Base-by-base conservation (phyloP, 2,797 vertebrate species). In the Myioborus melanocephalus region DNA sequence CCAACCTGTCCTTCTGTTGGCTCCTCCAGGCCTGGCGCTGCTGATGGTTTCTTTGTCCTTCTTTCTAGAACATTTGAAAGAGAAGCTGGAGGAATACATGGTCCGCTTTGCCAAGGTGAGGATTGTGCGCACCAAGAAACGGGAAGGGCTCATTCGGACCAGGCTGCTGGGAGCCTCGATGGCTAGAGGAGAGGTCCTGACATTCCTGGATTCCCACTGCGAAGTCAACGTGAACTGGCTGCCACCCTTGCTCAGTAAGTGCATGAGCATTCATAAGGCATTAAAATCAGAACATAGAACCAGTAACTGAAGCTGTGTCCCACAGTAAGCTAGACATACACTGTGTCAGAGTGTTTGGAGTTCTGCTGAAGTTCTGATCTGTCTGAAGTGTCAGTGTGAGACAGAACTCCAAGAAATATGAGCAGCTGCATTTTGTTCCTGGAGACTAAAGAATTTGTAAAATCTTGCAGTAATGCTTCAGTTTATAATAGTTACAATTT, bases 221-320 rank as follows among this genome's bases (percentile, higher is more conserved):
- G 98, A 99, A 95, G 98, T 98, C 95, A 99, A 99, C 43, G 97
- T 99, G 93, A 99, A 99, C 93, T 99, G 98, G 98, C 97, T 99
- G 83, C 98, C 98, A 52, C 98, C 98, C 5, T 97, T 99, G 79
- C 98, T 99, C 43, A 98, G 98, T 99, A 97, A 98, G 98, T 98
- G 86, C 39, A 18, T 11, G 20, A 93, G 46, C 2, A 0, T 80
- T 79, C 60, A n/a, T 83, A 66, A 80, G 75, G 49, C 70, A 6
- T 60, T 78, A 28, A 69, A 66, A 37, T 19, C 50, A 61, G 22
- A 41, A 41, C 14, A 4, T 12, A 8, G 9, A 55, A 49, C 4
- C 50, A 71, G 20, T 35, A 32, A 8, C 4, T 15, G 6, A 65
- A 77, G 35, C 43, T 28, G 1, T 63, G 35, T 44, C 47, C 47